Conservation (phyloP, 2,797 vertebrate genomes). For the Kryptolebias ocellatus region DNA sequence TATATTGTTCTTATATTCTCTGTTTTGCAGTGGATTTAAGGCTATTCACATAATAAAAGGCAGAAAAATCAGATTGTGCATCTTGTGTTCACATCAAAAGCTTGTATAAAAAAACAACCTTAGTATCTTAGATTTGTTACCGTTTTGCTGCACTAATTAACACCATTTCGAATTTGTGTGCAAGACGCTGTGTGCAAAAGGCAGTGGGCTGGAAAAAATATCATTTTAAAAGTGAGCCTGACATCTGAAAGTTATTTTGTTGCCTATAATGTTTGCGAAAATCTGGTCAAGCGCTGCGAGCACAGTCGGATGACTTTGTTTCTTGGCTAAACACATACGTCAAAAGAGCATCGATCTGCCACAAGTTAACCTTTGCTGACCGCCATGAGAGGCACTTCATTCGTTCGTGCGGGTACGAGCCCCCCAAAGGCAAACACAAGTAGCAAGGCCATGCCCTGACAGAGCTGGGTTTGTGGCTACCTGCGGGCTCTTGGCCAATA, state of each 20-base stretch:
- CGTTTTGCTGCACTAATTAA: constrained; percentile 32
- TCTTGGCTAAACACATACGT: constrained; percentile 34
- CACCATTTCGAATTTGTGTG: constrained; percentile 52
- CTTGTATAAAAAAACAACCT: neutral
- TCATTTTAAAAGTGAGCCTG: constrained; percentile 6
- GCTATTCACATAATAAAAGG: constrained; percentile 20
- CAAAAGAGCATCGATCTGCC: constrained; percentile 49
- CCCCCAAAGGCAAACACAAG: constrained; percentile 67
- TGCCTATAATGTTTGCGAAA: constrained; percentile 16
- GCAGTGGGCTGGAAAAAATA: constrained; percentile 17
- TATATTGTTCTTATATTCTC: constrained; percentile 19
- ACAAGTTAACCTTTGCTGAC: constrained; percentile 48
- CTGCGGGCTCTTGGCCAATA: constrained; percentile 54
- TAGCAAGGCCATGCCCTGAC: constrained; percentile 55
- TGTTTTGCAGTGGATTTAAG: constrained; percentile 40
- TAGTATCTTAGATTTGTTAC: constrained; percentile 20
- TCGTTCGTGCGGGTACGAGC: constrained; percentile 45
- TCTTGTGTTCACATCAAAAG: constrained; percentile 16
- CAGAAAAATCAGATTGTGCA: constrained; percentile 15
- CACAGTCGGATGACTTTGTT: constrained; percentile 7
- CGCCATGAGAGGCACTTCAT: constrained; percentile 45
- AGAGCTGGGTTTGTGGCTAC: constrained; percentile 48
- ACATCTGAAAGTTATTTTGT: constrained; percentile 23
- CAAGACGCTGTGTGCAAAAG: constrained; percentile 54
- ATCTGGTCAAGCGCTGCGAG: neutral